Base-by-base conservation (phyloP, 2,888 invertebrate species). In the Platycheirus albimanus region DNA sequence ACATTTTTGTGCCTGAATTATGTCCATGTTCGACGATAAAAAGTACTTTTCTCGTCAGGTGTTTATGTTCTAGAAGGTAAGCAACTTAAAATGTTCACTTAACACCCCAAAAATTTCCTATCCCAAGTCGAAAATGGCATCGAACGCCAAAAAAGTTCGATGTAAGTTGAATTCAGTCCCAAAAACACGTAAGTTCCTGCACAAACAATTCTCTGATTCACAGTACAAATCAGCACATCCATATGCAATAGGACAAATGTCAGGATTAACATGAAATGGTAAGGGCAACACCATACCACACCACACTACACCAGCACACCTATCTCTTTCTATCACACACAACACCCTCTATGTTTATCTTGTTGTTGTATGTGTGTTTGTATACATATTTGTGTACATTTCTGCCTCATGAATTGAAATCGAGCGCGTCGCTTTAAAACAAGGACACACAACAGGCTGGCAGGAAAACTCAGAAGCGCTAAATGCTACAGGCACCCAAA, bases 381-480 rank as follows among this genome's bases (percentile, higher is more conserved):
- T 52, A 19, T 77, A 54, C 45, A 19, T 36, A n/a, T 52, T 33
- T 63, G 70, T 45, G 19, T 72, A 71, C 52, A 66, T 81, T 72
- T 78, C 56, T 69, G 41, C 66, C 41, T 43, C 63, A 83, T 78
- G 78, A 83, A 78, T 78, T 74, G 74, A 69, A 74, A 83, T 69
- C 51, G 83, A 83, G 64, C 67, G 56, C 66, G 51, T 61, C 56
- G 78, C 71, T 63, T 78, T 58, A 52, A 69, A 83, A 74, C 77
- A 78, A 78, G 83, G 83, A 78, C 83, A 83, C 38, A 77, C 78
- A 83, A 83, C 83, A 83, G 83, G 83, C 83, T 83, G 78, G 51
- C 77, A 83, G 83, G 72, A 72, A 74, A 51, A 78, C 69, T 72
- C 83, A 67, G 47, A 76, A 67, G 51, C n/a, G 45, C 56, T 63